phyloP scores from a whole-genome alignment of 2,888 invertebrate genomes.

The Drosophila borealis region DNA sequence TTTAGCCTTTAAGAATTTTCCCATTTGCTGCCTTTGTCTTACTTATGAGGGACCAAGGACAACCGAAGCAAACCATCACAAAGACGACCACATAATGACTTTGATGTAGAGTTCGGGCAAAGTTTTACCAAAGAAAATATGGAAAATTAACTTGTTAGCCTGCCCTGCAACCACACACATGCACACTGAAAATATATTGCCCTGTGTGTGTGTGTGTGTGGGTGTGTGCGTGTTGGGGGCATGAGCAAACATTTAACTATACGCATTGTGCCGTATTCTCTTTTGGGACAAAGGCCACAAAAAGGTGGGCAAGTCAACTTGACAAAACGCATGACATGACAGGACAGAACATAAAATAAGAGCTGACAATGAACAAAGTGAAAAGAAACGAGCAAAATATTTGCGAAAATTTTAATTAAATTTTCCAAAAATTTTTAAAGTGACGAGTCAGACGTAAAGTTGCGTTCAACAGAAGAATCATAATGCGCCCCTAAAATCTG shows the following conservation, averaged over 20 bases:
- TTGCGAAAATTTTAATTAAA: slow-evolving; percentile 70
- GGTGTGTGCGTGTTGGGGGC: slow-evolving; percentile 28
- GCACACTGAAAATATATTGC: slow-evolving; percentile 41
- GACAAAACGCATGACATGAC: slow-evolving; percentile 58
- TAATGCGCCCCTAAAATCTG: slow-evolving; percentile 23
- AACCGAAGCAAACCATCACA: slow-evolving; percentile 35
- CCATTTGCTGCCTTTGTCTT: slow-evolving; percentile 12
- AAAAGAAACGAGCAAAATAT: slow-evolving; percentile 48
- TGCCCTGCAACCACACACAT: slow-evolving; percentile 53
- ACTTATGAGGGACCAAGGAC: slow-evolving; percentile 10
- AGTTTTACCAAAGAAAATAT: slow-evolving; percentile 77
- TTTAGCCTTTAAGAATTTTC: background rate
- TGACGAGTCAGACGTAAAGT: slow-evolving; percentile 56
- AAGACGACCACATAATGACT: slow-evolving; percentile 60
- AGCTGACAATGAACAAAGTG: slow-evolving; percentile 21
- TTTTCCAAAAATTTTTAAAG: slow-evolving; percentile 30
- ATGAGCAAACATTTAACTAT: slow-evolving; percentile 58
- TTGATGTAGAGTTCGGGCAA: slow-evolving; percentile 57
- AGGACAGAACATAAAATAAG: slow-evolving; percentile 10
- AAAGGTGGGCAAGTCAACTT: slow-evolving; percentile 76
- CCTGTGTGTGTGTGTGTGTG: slow-evolving; percentile 11
- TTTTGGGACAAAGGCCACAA: slow-evolving; percentile 72
- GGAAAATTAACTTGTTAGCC: slow-evolving; percentile 81
- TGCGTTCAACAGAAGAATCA: slow-evolving; percentile 38
- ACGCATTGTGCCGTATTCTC: slow-evolving; percentile 67